Conservation (phyloP, 2,113 vertebrate genomes). For the Antigone vipio region DNA sequence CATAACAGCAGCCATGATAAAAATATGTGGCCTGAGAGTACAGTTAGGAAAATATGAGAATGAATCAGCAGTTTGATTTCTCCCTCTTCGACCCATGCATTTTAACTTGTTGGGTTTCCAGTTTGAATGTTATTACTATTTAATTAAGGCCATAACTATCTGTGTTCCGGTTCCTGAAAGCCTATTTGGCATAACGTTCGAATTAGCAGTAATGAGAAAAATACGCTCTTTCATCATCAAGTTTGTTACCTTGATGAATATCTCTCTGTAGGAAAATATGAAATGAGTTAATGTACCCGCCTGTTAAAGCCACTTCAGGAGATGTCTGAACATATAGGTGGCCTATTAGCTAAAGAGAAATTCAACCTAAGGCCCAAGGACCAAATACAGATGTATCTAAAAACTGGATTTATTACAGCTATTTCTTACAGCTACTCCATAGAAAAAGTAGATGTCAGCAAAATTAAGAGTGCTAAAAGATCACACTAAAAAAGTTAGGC, state of each 20-base stretch:
- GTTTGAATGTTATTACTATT: slow-evolving; percentile 23
- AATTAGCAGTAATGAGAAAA: slow-evolving; percentile 51
- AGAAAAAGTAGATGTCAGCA: slow-evolving; percentile 28
- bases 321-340: not conserved
- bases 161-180: slow-evolving; percentile 38
- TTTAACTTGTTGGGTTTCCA: slow-evolving; percentile 27
- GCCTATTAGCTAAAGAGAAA: slow-evolving; percentile 21
- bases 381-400: not conserved
- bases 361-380: not conserved
- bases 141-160: slow-evolving; percentile 46
- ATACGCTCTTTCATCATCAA: not conserved
- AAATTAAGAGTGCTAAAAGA: not conserved
- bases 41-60: slow-evolving; percentile 27
- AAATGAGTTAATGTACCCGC: slow-evolving; percentile 2
- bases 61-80: slow-evolving; percentile 36
- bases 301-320: slow-evolving; percentile 31
- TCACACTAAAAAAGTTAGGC: not conserved
- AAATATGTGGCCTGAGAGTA: slow-evolving; percentile 51
- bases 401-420: slow-evolving; percentile 16
- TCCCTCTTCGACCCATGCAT: not conserved
- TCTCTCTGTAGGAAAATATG: slow-evolving; percentile 39
- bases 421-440: not conserved
- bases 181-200: slow-evolving; percentile 15
- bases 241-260: slow-evolving; percentile 50
- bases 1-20: slow-evolving; percentile 30